These are phyloP conservation scores for Polia nebulosa DNA, from an alignment of 2,888 invertebrate species.

Conservation along the genomic window DNA sequence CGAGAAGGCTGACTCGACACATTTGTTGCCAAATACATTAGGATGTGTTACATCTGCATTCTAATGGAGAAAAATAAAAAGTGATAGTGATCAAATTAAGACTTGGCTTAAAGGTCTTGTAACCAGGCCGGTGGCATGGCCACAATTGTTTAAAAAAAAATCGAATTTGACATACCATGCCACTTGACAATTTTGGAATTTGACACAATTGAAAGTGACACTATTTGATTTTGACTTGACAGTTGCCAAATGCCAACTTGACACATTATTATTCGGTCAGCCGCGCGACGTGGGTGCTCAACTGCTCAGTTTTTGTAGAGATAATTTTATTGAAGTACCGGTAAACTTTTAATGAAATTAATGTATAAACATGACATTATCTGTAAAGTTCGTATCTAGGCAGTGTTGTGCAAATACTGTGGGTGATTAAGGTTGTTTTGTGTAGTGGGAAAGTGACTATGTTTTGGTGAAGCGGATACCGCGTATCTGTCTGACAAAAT, in stretches of 20 bases:
- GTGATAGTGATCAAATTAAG: too few relatives aligned
- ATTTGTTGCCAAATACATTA: too few relatives aligned
- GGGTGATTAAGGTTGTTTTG: slow-evolving; percentile 64
- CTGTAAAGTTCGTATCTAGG: slow-evolving; percentile 51
- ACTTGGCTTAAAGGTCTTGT: too few relatives aligned
- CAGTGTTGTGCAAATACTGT: slow-evolving; percentile 65
- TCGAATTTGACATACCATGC: too few relatives aligned
- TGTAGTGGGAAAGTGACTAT: slow-evolving; percentile 46
- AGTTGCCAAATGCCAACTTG: slow-evolving; percentile 16
- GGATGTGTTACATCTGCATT: too few relatives aligned
- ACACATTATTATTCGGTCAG: slow-evolving; percentile 25
- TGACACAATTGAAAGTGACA: background rate
- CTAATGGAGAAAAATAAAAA: too few relatives aligned
- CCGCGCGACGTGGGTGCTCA: slow-evolving; percentile 41
- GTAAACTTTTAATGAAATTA: slow-evolving; percentile 43
- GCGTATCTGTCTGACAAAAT: slow-evolving; percentile 37
- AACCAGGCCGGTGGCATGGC: too few relatives aligned
- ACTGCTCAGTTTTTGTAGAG: background rate
- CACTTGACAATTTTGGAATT: too few relatives aligned
- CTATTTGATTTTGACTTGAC: slow-evolving; percentile 19
- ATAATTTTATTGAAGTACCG: slow-evolving; percentile 49
- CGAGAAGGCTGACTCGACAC: too few relatives aligned
- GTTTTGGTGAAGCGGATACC: slow-evolving; percentile 59
- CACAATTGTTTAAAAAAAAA: too few relatives aligned
- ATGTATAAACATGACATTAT: slow-evolving; percentile 57